phyloP scores from a whole-genome alignment of 2,888 invertebrate species.

The Norana najaformis region DNA sequence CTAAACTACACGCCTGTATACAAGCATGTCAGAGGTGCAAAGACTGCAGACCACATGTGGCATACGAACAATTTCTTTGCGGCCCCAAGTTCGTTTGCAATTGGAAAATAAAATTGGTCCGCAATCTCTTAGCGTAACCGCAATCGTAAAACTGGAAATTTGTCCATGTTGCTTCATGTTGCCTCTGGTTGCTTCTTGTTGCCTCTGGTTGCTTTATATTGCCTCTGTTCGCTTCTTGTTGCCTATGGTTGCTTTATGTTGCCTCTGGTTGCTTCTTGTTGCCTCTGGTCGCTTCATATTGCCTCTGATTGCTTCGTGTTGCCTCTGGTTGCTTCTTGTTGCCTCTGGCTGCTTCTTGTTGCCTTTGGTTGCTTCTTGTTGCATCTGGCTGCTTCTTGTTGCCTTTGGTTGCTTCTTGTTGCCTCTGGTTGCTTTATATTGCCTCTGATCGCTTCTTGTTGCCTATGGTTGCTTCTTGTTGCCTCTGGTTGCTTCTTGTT shows the following conservation, averaged over 20 bases:
- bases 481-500: neutral
- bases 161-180: neutral
- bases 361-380: neutral
- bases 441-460: neutral
- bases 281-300: neutral
- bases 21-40: too few relatives aligned
- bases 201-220: too few relatives aligned
- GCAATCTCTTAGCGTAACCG: too few relatives aligned
- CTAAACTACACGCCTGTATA: too few relatives aligned
- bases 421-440: neutral
- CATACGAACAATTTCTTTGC: too few relatives aligned
- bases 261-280: neutral
- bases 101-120: too few relatives aligned
- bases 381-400: neutral
- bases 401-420: neutral
- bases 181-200: neutral
- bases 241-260: neutral
- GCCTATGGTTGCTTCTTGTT: neutral
- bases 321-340: neutral
- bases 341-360: neutral
- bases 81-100: too few relatives aligned
- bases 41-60: too few relatives aligned
- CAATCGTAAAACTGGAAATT: too few relatives aligned
- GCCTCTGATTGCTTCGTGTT: neutral
- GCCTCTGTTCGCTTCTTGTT: neutral